These are phyloP conservation scores for Meloidogyne exigua DNA, from an alignment of 1,140 invertebrate genomes.

Conservation along the genomic window DNA sequence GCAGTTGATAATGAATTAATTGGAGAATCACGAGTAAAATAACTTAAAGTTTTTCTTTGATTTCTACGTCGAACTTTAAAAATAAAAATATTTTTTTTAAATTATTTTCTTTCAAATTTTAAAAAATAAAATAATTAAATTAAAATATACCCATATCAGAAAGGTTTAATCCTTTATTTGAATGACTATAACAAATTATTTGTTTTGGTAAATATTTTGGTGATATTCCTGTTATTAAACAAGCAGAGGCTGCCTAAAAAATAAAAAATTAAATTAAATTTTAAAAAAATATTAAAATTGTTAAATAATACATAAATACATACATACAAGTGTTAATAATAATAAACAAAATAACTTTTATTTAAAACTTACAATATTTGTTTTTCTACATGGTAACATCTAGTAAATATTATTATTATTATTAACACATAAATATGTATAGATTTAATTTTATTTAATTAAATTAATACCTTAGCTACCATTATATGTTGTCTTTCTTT, in stretches of 20 bases:
- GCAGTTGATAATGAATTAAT: background rate
- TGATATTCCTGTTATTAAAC: conserved; percentile 15
- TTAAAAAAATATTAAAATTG: too few relatives aligned
- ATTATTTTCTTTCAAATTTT: too few relatives aligned
- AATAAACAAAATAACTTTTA: too few relatives aligned
- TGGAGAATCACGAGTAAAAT: background rate
- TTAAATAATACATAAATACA: too few relatives aligned
- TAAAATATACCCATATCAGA: background rate
- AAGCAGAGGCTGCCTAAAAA: conserved; percentile 21
- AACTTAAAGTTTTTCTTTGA: background rate
- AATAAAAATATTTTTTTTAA: too few relatives aligned
- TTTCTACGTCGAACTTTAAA: background rate
- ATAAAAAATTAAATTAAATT: background rate
- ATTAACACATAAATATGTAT: too few relatives aligned
- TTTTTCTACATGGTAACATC: too few relatives aligned
- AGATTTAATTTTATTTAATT: too few relatives aligned
- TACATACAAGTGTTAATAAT: too few relatives aligned
- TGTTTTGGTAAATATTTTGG: conserved; percentile 8
- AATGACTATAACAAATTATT: background rate
- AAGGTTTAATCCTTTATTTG: background rate
- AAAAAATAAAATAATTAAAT: background rate
- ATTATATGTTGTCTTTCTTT: conserved; percentile 31
- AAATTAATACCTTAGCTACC: conserved; percentile 19
- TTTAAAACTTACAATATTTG: too few relatives aligned
- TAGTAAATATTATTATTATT: too few relatives aligned